Base-by-base conservation (phyloP, 2,113 vertebrate genomes). In the Phoenicopterus ruber region DNA sequence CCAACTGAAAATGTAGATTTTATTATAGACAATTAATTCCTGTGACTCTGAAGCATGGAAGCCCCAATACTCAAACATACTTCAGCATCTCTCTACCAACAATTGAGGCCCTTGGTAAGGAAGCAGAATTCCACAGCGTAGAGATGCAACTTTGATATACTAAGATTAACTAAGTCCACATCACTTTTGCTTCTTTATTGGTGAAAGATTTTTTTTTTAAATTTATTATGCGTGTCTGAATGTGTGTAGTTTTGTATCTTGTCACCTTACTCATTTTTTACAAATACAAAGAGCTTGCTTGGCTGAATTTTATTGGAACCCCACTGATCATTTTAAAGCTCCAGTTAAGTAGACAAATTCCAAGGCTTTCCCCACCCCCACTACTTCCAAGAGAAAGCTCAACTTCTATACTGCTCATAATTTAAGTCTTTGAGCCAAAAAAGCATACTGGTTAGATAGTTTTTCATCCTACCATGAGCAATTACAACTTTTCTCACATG, bases 401-500 rank as follows among this genome's bases (percentile, higher is more conserved):
- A 54, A 54, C 22, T 87, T 88, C 52, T 72, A 80, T 22, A 81
- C 44, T 83, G 90, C 74, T 89, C 22, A 74, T 95, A 55, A 96
- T 84, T 94, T 88, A 83, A 78, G 50, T 77, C 29, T 94, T 52
- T 88, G 62, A 87, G 40, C 54, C 65, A 66, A 76, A 58, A 57
- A 14, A 86, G 49, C 49, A 90, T 87, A 77, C 49, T 78, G 31
- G 62, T 31, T 87, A 65, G 67, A 80, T 63, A 88, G 83, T 72
- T 90, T 93, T 78, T 61, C 54, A 88, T 90, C 86, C 77, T 86
- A 76, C 24, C 24, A 84, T 63, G 49, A 95, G 55, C 72, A 97
- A 95, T 90, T 96, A 91, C 14, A 83, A 36, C 46, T 95, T 94
- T 96, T 77, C 94, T 95, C 70, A 59, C 63, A 85, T 50, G 42